phyloP scores from a whole-genome alignment of 2,113 vertebrate species.

The Clarias gariepinus region DNA sequence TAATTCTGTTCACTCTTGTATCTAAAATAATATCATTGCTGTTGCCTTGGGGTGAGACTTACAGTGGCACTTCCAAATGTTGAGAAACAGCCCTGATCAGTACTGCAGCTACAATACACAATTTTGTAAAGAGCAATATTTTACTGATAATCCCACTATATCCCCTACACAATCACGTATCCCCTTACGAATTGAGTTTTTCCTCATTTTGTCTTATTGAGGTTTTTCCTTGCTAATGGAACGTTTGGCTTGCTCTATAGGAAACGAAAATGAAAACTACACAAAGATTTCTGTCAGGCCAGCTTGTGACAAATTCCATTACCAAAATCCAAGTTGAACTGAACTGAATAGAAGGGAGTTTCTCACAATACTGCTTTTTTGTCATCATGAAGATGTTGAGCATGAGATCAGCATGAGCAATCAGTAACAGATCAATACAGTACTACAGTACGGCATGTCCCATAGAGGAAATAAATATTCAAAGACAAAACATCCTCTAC shows the following conservation, averaged over 20 bases:
- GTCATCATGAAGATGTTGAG: neutral
- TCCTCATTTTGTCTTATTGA: neutral
- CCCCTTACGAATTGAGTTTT: neutral
- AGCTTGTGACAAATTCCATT: neutral
- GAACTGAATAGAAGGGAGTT: neutral
- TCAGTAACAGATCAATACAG: neutral
- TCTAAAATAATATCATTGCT: neutral
- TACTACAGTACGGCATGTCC: too few species aligned
- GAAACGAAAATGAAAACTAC: neutral
- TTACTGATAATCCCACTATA: neutral
- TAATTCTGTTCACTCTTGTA: neutral
- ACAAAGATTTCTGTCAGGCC: neutral
- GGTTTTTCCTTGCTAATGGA: neutral
- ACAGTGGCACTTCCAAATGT: neutral
- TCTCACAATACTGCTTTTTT: neutral
- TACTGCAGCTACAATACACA: neutral
- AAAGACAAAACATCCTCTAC: too few species aligned
- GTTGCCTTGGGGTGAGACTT: neutral
- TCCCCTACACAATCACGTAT: neutral
- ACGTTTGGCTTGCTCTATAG: neutral
- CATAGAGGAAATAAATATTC: too few species aligned
- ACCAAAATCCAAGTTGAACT: neutral
- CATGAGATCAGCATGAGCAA: neutral
- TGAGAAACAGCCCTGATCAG: neutral
- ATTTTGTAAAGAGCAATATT: neutral